A percentile compares a stretch with the other conserved stretches of the same genome.
Conservation (phyloP, 2,888 invertebrate genomes). For the Philereme transversata region DNA sequence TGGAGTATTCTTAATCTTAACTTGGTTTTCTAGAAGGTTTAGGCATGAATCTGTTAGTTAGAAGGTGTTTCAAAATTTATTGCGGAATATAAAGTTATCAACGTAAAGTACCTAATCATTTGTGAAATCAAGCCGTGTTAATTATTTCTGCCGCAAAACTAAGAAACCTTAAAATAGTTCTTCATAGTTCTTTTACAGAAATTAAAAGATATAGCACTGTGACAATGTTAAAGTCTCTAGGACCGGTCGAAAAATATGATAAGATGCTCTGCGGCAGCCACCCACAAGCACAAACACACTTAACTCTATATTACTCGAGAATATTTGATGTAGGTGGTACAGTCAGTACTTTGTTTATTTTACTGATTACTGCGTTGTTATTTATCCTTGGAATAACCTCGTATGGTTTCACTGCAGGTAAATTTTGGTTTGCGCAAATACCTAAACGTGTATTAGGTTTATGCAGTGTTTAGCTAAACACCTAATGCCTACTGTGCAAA, state of each 20-base stretch:
- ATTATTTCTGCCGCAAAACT: too few relatives aligned
- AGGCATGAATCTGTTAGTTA: too few relatives aligned
- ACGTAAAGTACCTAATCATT: too few relatives aligned
- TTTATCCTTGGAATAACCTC: slow-evolving; percentile 17
- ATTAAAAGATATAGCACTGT: too few relatives aligned
- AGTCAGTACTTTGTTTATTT: slow-evolving; percentile 48
- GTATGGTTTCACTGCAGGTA: slow-evolving; percentile 13
- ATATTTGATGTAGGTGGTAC: slow-evolving; percentile 43
- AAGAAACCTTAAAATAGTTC: too few relatives aligned
- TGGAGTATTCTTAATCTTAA: too few relatives aligned
- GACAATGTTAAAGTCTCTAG: slow-evolving; percentile 12
- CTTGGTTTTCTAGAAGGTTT: too few relatives aligned
- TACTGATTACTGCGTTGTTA: slow-evolving; percentile 38
- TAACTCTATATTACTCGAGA: slow-evolving; percentile 40
- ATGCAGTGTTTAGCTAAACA: neutral
- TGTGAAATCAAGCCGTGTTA: too few relatives aligned
- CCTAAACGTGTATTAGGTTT: neutral
- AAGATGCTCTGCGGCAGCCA: slow-evolving; percentile 13
- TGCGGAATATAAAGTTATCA: too few relatives aligned
- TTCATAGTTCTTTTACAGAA: too few relatives aligned
- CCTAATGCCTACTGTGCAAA: too few relatives aligned
- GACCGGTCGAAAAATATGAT: neutral
- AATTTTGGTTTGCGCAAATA: neutral
- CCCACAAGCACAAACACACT: slow-evolving; percentile 32
- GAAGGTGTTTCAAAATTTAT: too few relatives aligned